A percentile compares a stretch with the other conserved stretches of the same genome.
Conservation (phyloP, 1,140 invertebrate genomes). For the Ctenoplectra terminalis region DNA sequence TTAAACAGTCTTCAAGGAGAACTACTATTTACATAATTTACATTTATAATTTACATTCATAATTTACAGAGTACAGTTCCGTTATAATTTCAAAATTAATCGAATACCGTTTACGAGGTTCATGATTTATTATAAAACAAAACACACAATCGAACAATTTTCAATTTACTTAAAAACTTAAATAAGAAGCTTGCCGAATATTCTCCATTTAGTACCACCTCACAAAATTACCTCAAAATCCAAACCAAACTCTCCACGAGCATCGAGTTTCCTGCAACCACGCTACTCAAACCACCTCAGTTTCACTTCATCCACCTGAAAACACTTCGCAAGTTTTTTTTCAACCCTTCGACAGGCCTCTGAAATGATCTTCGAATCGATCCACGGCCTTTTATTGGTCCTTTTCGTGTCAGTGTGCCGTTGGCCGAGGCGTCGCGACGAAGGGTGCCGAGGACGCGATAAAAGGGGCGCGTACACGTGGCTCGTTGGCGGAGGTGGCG, state of each 20-base stretch:
- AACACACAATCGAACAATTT: too few relatives aligned
- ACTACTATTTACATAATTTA: too few relatives aligned
- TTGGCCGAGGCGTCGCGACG: constrained; percentile 23
- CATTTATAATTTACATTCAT: too few relatives aligned
- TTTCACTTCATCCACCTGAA: neutral
- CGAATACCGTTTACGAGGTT: too few relatives aligned
- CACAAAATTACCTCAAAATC: too few relatives aligned
- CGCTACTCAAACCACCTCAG: neutral
- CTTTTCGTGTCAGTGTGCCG: constrained; percentile 29
- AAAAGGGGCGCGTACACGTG: constrained; percentile 8
- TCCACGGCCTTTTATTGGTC: neutral
- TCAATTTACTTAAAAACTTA: too few relatives aligned
- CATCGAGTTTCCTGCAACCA: neutral
- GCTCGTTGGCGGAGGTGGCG: neutral
- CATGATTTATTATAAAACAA: too few relatives aligned
- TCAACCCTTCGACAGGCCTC: neutral
- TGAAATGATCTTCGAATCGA: neutral
- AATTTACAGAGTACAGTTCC: too few relatives aligned
- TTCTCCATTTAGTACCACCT: too few relatives aligned
- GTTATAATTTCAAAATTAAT: too few relatives aligned
- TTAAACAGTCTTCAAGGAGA: too few relatives aligned
- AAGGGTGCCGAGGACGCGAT: neutral
- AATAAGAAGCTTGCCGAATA: too few relatives aligned
- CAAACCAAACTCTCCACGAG: neutral
- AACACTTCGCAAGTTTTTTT: neutral